Percentiles rank a stretch among this genome's conserved stretches.
Evolutionary conservation across 64 coral and sea anemone genomes (phyloP).

Genomic region (Montipora sp.): DNA sequence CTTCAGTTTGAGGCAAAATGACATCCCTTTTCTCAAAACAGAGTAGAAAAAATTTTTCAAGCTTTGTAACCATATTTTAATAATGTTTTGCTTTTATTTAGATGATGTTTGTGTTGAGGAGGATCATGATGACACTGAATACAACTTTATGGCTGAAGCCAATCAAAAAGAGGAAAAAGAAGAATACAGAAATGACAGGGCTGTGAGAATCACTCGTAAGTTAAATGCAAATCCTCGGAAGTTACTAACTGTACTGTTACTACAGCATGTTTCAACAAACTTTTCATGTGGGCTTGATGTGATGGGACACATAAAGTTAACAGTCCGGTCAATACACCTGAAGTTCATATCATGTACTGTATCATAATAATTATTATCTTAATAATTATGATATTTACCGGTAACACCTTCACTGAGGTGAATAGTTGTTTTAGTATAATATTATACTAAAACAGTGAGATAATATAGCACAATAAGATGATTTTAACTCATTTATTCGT

Average conservation of each 20-base stretch:
- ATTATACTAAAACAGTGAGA: too few species aligned
- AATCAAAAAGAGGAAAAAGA: slow-evolving; percentile 92
- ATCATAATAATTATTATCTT: too few species aligned
- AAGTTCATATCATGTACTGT: too few species aligned
- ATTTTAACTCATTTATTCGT: too few species aligned
- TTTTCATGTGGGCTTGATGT: neutral
- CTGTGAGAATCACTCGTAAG: slow-evolving; percentile 93
- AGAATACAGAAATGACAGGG: slow-evolving; percentile 94
- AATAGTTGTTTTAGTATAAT: too few species aligned
- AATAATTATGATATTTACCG: too few species aligned
- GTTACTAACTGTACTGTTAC: neutral
- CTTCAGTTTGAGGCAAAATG: neutral
- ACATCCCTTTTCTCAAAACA: neutral
- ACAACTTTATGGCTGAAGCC: slow-evolving; percentile 92
- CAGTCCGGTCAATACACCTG: too few species aligned
- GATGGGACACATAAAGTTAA: neutral
- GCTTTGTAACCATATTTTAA: neutral
- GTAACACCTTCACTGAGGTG: too few species aligned
- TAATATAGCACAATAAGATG: too few species aligned
- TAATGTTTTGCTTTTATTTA: too few species aligned
- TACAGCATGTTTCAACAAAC: too few species aligned
- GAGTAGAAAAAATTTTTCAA: too few species aligned
- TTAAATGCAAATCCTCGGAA: neutral
- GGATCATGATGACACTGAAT: slow-evolving; percentile 85
- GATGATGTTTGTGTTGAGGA: slow-evolving; percentile 72